Conservation (phyloP, 2,797 vertebrate genomes). For the Parauchenoglanis ngamensis region DNA sequence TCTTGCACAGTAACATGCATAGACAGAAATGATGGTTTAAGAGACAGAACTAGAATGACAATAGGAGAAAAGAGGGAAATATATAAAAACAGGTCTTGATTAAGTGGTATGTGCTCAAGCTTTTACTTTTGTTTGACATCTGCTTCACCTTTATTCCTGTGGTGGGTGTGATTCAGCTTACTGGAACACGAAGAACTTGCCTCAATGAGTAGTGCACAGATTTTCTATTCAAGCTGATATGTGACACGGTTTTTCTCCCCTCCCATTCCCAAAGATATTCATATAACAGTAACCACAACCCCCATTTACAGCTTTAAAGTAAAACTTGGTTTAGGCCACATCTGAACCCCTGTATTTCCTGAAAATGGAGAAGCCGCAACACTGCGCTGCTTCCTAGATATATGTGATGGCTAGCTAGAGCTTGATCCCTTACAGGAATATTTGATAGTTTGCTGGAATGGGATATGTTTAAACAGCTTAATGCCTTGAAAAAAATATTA, state of each 20-base stretch:
- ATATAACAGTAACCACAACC: slow-evolving; percentile 54
- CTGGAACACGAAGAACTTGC: slow-evolving; percentile 50
- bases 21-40: background rate
- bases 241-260: slow-evolving; percentile 52
- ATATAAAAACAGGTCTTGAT: slow-evolving; percentile 18
- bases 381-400: slow-evolving; percentile 39
- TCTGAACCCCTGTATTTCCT: slow-evolving; percentile 47
- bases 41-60: background rate
- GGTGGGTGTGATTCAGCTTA: slow-evolving; percentile 50
- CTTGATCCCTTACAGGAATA: slow-evolving; percentile 45
- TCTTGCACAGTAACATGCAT: slow-evolving; percentile 18
- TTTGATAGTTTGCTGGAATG: slow-evolving; percentile 31
- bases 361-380: slow-evolving; percentile 51
- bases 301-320: slow-evolving; percentile 57
- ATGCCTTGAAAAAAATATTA: slow-evolving; percentile 19
- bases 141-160: slow-evolving; percentile 52
- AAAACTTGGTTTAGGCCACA: slow-evolving; percentile 52
- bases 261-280: slow-evolving; percentile 55
- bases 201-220: slow-evolving; percentile 33
- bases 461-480: slow-evolving; percentile 34
- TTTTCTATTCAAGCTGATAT: slow-evolving; percentile 54
- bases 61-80: background rate
- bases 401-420: slow-evolving; percentile 37
- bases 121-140: slow-evolving; percentile 44
- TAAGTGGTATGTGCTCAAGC: slow-evolving; percentile 20